Percentiles rank a stretch among this genome's conserved stretches.
Conservation (phyloP, 2,113 vertebrate species). For the Callocephalon fimbriatum region DNA sequence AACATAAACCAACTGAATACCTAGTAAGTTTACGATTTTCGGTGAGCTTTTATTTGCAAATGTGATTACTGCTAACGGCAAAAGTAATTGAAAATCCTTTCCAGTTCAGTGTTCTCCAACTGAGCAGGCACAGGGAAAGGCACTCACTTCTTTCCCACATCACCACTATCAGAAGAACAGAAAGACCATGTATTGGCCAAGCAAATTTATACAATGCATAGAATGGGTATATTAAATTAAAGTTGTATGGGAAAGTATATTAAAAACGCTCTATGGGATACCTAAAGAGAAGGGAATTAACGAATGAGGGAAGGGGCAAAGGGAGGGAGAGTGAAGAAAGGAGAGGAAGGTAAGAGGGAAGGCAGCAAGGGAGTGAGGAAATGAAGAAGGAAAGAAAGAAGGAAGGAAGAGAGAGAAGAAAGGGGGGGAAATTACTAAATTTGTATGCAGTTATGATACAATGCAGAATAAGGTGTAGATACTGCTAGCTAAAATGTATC, state of each 20-base stretch:
- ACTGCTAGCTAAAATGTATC: background rate
- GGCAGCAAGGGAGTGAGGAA: background rate
- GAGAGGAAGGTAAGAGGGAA: background rate
- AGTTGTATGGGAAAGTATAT: background rate
- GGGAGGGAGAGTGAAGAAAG: background rate
- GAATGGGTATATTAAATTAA: background rate
- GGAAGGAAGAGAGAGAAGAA: background rate
- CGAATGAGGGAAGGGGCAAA: background rate
- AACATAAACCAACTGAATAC: background rate
- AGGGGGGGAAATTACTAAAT: background rate
- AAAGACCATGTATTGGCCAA: background rate
- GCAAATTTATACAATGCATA: background rate
- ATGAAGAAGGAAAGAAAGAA: background rate
- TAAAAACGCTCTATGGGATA: background rate
- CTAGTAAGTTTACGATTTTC: background rate
- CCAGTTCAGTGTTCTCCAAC: background rate
- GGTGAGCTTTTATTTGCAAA: background rate
- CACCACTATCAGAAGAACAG: background rate
- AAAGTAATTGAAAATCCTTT: background rate
- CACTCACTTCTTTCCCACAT: background rate
- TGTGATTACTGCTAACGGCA: background rate
- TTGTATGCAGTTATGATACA: background rate
- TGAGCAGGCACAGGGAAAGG: background rate
- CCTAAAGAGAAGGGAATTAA: background rate
- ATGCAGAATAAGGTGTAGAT: background rate